Base-by-base conservation (phyloP, 2,113 vertebrate genomes). In the Phalacrocorax pelagicus region DNA sequence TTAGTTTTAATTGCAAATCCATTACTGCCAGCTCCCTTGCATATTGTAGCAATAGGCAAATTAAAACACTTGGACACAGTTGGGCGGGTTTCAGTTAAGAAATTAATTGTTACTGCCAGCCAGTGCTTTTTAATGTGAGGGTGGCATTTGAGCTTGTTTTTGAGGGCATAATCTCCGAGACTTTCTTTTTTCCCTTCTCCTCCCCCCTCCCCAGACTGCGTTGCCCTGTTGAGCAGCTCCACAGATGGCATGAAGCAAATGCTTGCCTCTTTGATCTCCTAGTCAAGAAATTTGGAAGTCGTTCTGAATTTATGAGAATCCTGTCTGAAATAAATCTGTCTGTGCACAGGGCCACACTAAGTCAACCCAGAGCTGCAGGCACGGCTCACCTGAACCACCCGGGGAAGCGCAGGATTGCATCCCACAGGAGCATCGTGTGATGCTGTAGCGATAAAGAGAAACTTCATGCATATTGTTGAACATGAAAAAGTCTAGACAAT, bases 1-100 rank as follows among this genome's bases (percentile, higher is more conserved):
- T 97, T 88, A 83, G 90, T 97, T 97, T 97, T 97, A 97, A 97
- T 97, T 97, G 94, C 95, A 97, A 97, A 96, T 95, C 92, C 91
- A 94, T 96, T 95, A 96, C 92, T 97, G 97, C 97, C 95, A 97
- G 94, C 90, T 97, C 94, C 90, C 95, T 97, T 97, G 96, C 94
- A 92, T 97, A 94, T 82, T 96, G 91, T 97, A 97, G 96, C 94
- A 97, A 94, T 95, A 96, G 94, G 94, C 95, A 97, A 96, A 97
- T 97, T 96, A 97, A 97, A 97, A 94, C 95, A 93, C 94, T 96
- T 96, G 96, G 94, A 97, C 92, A 94, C 83, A 94, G 94, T 96
- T 97, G 97, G 95, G 96, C 91, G 94, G 95, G 91, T 97, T 97
- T 97, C 96, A 96, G 95, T 93, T 95, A 88, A 97, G 93, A 95